A percentile compares a stretch with the other conserved stretches of the same genome.
These are phyloP conservation scores for Schizopygopsis pylzovi DNA, from an alignment of 2,797 vertebrate genomes.

Conservation along the genomic window DNA sequence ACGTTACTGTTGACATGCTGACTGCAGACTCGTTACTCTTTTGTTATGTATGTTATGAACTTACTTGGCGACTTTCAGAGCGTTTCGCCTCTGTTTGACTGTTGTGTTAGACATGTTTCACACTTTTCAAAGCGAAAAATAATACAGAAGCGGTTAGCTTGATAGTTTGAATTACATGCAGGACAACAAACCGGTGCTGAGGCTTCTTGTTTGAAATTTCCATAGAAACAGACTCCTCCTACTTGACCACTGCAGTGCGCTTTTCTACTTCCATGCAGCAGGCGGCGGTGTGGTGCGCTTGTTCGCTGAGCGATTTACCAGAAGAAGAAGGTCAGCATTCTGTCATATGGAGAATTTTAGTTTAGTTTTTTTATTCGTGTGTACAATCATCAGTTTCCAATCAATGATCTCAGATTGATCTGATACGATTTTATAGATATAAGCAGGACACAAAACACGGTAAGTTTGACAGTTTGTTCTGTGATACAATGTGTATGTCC, in stretches of 20 bases:
- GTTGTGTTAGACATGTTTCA: slow-evolving; percentile 60
- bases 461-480: slow-evolving; percentile 1
- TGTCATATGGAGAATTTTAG: not conserved
- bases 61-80: slow-evolving; percentile 69
- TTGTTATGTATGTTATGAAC: slow-evolving; percentile 32
- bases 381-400: not conserved
- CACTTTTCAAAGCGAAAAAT: not conserved
- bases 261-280: not conserved
- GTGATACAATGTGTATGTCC: not conserved
- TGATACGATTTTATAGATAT: not conserved
- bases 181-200: not conserved
- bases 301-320: not conserved
- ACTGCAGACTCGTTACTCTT: not conserved
- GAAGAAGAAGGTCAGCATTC: slow-evolving; percentile 2
- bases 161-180: not conserved
- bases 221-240: slow-evolving; percentile 57
- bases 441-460: not conserved
- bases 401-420: not conserved
- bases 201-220: slow-evolving; percentile 57
- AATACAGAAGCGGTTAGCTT: not conserved
- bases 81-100: slow-evolving; percentile 54
- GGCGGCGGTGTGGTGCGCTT: not conserved
- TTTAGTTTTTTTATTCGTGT: not conserved
- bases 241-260: not conserved
- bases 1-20: not conserved